Base-by-base conservation (phyloP, 2,113 vertebrate species). In the Cnemophilus loriae region DNA sequence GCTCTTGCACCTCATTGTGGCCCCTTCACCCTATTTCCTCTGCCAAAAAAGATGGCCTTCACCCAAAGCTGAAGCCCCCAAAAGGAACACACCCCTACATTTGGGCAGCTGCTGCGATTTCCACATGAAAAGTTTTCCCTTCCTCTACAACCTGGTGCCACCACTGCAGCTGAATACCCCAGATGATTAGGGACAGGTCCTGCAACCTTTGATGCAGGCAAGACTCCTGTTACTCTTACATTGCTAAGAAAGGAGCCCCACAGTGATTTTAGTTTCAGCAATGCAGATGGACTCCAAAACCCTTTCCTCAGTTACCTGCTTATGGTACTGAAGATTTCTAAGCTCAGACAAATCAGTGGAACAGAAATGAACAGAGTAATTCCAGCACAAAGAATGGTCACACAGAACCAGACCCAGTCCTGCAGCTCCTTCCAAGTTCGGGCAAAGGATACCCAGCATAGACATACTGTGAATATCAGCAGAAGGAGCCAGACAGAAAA, bases 51-150 rank as follows among this genome's bases (percentile, higher is more conserved):
- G n/a, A 9, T 24, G 56, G 11, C 53, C 42, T 56, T 42, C 8
- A 39, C 21, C 39, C 37, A 82, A 30, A 75, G 42, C 39, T 50
- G 46, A 89, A 46, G 8, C 1, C 7, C 52, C 10, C 44, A 6
- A 32, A 65, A 14, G 6, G 42, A 80, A 33, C 35, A 60, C 3
- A 50, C 1, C 10, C 7, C 46, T 60, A 3, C 0, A 0, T 53
- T 50, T 42, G 16, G 89, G 61, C 35, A 68, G 37, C 56, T 73
- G 37, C 30, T 67, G 7, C 6, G 10, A 65, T 24, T 70, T 46
- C 52, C 39, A 78, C 6, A 0, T 18, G 50, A 16, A 27, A 37
- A n/a, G 16, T 20, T 37, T 68, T 44, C 10, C 35, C 27, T 35
- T 59, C 11, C 37, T 76, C n/a, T n/a, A 4, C 0, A 0, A 30